Conservation (phyloP, 2,113 vertebrate genomes). For the Phalacrocorax carbo region DNA sequence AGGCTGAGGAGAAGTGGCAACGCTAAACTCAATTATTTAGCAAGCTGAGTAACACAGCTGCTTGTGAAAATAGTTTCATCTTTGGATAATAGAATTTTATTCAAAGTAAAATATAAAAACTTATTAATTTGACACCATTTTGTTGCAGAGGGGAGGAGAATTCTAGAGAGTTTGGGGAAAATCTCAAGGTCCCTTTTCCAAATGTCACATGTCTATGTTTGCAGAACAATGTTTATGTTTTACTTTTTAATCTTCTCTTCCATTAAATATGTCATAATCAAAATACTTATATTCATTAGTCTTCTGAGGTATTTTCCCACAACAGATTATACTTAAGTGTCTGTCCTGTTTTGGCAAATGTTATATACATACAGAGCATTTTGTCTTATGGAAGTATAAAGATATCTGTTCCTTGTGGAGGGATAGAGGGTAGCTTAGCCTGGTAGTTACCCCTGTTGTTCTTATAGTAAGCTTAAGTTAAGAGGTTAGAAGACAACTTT, state of each 20-base stretch:
- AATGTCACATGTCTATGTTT: neutral
- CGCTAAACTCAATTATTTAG: neutral
- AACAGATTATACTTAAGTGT: neutral
- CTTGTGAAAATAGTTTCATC: neutral
- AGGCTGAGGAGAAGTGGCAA: neutral
- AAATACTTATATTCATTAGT: neutral
- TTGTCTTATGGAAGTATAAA: neutral
- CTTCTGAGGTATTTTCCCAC: rapidly evolving
- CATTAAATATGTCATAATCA: neutral
- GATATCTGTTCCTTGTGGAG: neutral
- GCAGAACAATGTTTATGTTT: neutral
- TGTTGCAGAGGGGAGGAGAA: neutral
- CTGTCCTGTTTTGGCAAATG: neutral
- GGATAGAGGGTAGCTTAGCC: neutral
- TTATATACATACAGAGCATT: neutral
- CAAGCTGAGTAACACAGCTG: neutral
- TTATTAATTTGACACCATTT: neutral
- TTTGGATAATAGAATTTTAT: neutral
- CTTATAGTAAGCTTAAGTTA: neutral
- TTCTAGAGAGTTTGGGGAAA: neutral
- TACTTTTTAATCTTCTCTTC: neutral
- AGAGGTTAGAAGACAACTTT: neutral
- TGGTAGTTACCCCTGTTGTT: neutral
- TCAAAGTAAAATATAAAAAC: neutral
- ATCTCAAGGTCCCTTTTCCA: neutral